A percentile compares a stretch with the other conserved stretches of the same genome.
These are phyloP conservation scores for Corythoichthys haematopterus DNA, from an alignment of 2,113 vertebrate species.

Conservation along the genomic window DNA sequence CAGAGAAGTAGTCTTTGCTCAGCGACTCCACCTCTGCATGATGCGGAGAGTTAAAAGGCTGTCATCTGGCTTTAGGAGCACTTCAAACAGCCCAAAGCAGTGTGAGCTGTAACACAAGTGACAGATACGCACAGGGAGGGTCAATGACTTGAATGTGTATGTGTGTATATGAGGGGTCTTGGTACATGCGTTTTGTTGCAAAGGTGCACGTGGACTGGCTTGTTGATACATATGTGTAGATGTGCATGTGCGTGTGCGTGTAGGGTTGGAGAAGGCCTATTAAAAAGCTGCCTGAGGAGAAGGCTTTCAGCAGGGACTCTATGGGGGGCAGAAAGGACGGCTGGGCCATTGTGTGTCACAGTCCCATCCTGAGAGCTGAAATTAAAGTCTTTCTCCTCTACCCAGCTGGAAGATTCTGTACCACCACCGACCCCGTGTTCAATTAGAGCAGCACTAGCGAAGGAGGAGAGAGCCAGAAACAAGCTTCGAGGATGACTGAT, in stretches of 20 bases:
- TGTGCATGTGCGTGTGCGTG: constrained; percentile 10
- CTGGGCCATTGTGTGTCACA: constrained; percentile 69
- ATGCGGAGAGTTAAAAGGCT: constrained; percentile 56
- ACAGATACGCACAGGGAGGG: constrained; percentile 37
- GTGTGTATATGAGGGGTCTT: neutral
- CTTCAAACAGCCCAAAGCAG: constrained; percentile 59
- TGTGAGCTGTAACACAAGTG: constrained; percentile 49
- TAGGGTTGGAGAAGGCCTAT: constrained; percentile 50
- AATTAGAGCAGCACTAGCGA: constrained; percentile 57
- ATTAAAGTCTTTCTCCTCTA: constrained; percentile 77
- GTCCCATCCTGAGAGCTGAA: constrained; percentile 69
- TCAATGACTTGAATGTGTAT: constrained; percentile 36
- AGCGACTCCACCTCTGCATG: constrained; percentile 41
- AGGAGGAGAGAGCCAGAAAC: constrained; percentile 17
- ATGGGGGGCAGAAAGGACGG: constrained; percentile 56
- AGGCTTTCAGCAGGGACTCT: constrained; percentile 64
- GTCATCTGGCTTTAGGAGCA: constrained; percentile 57
- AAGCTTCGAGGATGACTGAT: constrained; percentile 10
- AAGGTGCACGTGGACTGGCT: constrained; percentile 26
- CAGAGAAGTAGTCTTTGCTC: constrained; percentile 36
- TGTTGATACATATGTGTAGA: constrained; percentile 25
- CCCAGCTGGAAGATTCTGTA: constrained; percentile 60
- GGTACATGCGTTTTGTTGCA: constrained; percentile 20
- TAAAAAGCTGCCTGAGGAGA: constrained; percentile 69
- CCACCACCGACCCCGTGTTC: constrained; percentile 58